Evolutionary conservation across 2,113 vertebrate genomes (phyloP).

Genomic region (Nothocercus julius): DNA sequence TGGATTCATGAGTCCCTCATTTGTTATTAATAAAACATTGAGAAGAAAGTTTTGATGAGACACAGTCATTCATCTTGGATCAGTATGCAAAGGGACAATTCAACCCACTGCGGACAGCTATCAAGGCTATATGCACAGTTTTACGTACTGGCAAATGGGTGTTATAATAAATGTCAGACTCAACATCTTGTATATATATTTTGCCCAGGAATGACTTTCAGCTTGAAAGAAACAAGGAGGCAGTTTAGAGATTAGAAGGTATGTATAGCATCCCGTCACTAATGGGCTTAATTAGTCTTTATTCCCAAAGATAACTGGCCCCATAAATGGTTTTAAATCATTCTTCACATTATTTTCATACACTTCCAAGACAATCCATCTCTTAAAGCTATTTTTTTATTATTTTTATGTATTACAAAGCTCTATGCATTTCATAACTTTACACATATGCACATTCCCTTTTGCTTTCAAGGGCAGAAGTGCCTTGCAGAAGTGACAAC

Average conservation of each 20-base stretch:
- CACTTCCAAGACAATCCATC: neutral
- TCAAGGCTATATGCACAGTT: neutral
- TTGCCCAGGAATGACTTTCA: neutral
- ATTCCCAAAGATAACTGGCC: neutral
- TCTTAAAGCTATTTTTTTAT: neutral
- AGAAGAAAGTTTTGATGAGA: constrained; percentile 56
- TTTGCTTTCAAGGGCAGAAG: constrained; percentile 14
- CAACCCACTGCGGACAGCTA: neutral
- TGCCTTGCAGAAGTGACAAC: neutral
- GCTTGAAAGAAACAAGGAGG: neutral
- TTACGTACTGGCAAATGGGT: constrained; percentile 9
- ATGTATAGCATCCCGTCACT: neutral
- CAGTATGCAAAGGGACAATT: constrained; percentile 25
- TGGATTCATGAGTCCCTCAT: constrained; percentile 37
- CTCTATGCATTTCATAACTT: neutral
- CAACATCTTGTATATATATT: fast-evolving
- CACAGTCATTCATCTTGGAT: constrained; percentile 48
- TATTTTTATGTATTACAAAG: constrained; percentile 7
- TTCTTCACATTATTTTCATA: constrained; percentile 17
- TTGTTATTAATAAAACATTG: constrained; percentile 65
- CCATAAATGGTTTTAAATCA: constrained; percentile 33
- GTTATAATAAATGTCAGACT: neutral
- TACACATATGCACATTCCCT: neutral
- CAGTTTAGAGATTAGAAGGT: neutral
- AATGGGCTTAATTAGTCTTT: neutral